These are phyloP conservation scores for Cyrtonyx montezumae DNA, from an alignment of 2,113 vertebrate genomes.

Conservation along the genomic window DNA sequence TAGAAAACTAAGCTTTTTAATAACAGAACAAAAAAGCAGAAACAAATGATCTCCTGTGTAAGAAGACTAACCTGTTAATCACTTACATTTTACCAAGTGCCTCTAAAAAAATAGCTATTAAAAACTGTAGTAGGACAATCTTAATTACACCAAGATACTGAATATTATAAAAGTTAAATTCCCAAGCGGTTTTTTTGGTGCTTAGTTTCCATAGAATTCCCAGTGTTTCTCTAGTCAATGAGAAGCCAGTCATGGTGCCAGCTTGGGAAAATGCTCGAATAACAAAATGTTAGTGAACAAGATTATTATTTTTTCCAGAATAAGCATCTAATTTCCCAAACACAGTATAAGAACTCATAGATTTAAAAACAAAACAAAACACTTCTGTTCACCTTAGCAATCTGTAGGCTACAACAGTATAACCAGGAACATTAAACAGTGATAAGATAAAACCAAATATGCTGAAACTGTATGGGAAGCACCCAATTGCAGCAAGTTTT, in stretches of 20 bases:
- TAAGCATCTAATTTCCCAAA: conserved; percentile 25
- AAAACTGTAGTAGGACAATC: background rate
- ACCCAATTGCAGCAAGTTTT: background rate
- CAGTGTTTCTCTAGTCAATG: background rate
- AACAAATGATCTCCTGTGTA: background rate
- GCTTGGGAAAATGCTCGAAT: background rate
- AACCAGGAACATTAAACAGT: background rate
- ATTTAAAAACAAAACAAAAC: background rate
- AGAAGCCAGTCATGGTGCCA: background rate
- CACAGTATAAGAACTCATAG: background rate
- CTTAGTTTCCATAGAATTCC: background rate
- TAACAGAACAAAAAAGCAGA: background rate
- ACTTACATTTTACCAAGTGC: background rate
- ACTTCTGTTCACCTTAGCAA: background rate
- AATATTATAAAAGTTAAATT: background rate
- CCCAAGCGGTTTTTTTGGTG: background rate
- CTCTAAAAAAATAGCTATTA: background rate
- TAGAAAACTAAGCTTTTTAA: background rate
- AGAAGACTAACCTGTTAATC: background rate
- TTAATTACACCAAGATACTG: background rate
- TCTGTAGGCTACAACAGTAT: background rate
- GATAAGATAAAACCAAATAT: background rate
- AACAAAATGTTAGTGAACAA: background rate
- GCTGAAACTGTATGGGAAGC: background rate
- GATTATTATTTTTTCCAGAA: background rate